Evolutionary conservation across 1,140 invertebrate species (phyloP), one percentile per base, ranked within the genome.

Genomic region (Heliconius nattereri): DNA sequence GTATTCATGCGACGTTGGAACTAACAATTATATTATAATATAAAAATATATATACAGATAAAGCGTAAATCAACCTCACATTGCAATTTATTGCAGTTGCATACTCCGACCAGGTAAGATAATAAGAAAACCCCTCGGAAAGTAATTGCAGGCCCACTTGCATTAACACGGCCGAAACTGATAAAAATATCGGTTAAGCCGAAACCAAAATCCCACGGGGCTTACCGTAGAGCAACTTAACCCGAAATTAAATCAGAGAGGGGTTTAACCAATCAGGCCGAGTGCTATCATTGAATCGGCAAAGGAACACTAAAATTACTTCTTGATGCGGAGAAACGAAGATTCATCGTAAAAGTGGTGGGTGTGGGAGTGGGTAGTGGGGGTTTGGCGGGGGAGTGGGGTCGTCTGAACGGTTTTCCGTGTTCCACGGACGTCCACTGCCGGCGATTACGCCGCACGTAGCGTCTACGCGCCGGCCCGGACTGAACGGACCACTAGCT

Each of bases 281-380:
- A 94, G 92, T 94, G 92, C 91, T 94, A 94, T 93, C 93, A 93
- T 94, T 94, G 92, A 93, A 93, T 94, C 91, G 91, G 90, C 87
- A 92, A 93, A 91, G 91, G 90, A 93, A 94, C 93, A 93, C 93
- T 94, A 94, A 93, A 93, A 93, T 93, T 93, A 93, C 92, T 94
- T 94, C 93, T 93, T 94, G 91, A 94, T 94, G 91, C 91, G 90
- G 89, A 92, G 93, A 93, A 94, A 94, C 92, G 93, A 94, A 94
- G 93, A 94, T 94, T 94, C 93, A 94, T 94, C 93, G 93, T 94
- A 93, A 93, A 94, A 93, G 91, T 92, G 91, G 92, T 89, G 89
- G 91, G 89, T 81, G 83, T 49, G 80, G 76, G 80, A 81, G 85
- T 74, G 78, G 83, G 83, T 78, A 78, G 78, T 82, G 74, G 89